Evolutionary conservation across 1,140 invertebrate species (phyloP), one percentile per base, ranked within the genome.

Genomic region (Rhopalosiphum maidis): DNA sequence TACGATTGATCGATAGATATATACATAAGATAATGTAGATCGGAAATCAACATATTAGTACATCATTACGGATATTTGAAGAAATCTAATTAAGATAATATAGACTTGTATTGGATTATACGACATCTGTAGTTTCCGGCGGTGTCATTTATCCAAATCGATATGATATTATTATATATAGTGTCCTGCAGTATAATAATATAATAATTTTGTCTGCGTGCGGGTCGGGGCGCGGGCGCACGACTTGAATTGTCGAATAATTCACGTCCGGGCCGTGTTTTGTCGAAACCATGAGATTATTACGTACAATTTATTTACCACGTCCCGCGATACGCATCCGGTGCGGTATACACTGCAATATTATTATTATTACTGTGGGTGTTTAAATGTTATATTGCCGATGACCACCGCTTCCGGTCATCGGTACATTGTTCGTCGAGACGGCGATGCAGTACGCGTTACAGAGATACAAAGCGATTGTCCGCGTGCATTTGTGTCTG

Each of bases 341-440:
- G n/a, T 77, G 30, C 15, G 11, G 55, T 35, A 60, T 25, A 60
- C 55, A 8, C 48, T 41, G 11, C 46, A 51, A 18, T 51, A 18
- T 51, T 18, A 51, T 18, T 51, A 51, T 51, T 25, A 68, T 68
- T 77, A 77, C 18, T 77, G n/a, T 18, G 60, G 60, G n/a, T 77
- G 30, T 77, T 77, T 77, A 6, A 77, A 77, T n/a, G 60, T 77
- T 77, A 77, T 77, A 77, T 77, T 77, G 60, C 60, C 30, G 60
- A 77, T 77, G 60, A 77, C 60, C 60, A 43, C 23, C 41, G 83
- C 41, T 85, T 85, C 83, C 83, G 83, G 83, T 85, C 83, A 41
- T 85, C 37, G 83, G 83, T 43, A 37, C 37, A 83, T 83, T 37
- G 82, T 41, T 37, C 41, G 41, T 25, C 37, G 37, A 85, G 82